These are phyloP conservation scores for Oedothorax gibbosus DNA, from an alignment of 1,140 invertebrate genomes.

Conservation along the genomic window DNA sequence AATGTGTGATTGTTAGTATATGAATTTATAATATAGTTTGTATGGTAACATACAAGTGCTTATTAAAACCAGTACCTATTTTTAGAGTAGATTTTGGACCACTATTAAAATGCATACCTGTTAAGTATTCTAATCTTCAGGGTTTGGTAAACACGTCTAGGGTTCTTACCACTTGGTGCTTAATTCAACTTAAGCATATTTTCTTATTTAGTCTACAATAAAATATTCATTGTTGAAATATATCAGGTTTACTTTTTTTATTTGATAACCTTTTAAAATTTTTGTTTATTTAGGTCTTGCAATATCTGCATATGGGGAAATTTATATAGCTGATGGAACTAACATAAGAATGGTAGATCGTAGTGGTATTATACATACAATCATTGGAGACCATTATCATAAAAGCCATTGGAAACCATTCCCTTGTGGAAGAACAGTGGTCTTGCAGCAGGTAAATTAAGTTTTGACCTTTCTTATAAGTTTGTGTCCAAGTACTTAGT, in stretches of 20 bases:
- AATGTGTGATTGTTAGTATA: no score
- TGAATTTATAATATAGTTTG: no score
- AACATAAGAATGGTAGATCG: slow-evolving; percentile 91
- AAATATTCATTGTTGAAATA: not conserved
- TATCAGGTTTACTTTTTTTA: not conserved
- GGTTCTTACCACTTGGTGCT: not conserved
- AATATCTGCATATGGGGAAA: slow-evolving; percentile 84
- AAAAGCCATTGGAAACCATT: slow-evolving; percentile 91
- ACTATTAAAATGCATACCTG: no score
- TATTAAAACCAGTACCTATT: no score
- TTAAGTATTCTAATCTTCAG: no score
- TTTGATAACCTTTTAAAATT: not conserved
- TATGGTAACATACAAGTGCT: no score
- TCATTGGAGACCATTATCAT: slow-evolving; percentile 88
- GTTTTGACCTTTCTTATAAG: not conserved
- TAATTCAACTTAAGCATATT: not conserved
- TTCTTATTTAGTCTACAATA: not conserved
- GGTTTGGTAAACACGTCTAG: not conserved
- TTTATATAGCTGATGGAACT: slow-evolving; percentile 95
- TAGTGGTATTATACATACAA: slow-evolving; percentile 91
- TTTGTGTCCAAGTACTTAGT: no score
- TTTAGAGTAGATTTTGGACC: no score
- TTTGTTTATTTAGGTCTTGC: slow-evolving; percentile 76
- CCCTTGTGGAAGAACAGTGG: slow-evolving; percentile 83
- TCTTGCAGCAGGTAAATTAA: slow-evolving; percentile 74